Base-by-base conservation (phyloP, 2,888 invertebrate genomes). In the Leucophenga montana region DNA sequence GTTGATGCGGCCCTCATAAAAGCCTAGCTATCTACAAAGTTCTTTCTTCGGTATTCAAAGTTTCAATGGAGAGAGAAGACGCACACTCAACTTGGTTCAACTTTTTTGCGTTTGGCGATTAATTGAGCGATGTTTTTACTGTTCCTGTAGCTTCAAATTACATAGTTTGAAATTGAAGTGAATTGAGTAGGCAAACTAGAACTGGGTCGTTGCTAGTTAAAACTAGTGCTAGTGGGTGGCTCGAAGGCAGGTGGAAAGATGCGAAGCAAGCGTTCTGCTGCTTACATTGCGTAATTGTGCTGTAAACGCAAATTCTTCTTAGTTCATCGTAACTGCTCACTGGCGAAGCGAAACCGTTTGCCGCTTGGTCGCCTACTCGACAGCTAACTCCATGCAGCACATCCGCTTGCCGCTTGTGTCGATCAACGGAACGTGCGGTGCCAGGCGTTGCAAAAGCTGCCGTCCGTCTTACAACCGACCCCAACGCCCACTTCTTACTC, bases 221-320 rank as follows among this genome's bases (percentile, higher is more conserved):
- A 39, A 11, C 11, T 39, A n/a, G n/a, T n/a, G 27, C 27, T 27
- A 11, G 39, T 39, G 39, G 61, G 22, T 61, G 61, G 61, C 20
- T 3, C 18, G 53, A 6, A 18, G 54, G 20, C 16, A 20, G 54
- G 11, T 22, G 54, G 16, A 39, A 39, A 39, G 39, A 39, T 39
- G 39, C 39, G 39, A 11, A 11, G 8, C 39, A 8, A 13, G 9
- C 14, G 22, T 57, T 27, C 27, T 56, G 56, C 56, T 64, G 50
- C 13, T 50, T 13, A 13, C 50, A 50, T 50, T 50, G 62, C 62
- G 62, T 64, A 64, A 64, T 64, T 64, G 61, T 61, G 61, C 61
- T 33, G 39, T 22, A 57, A 57, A 57, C 13, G 44, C 61, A 61
- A 61, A 61, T 61, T 44, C 13, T 33, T 61, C 44, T 61, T 50